phyloP scores from a whole-genome alignment of 2,113 vertebrate species.

The Clarias gariepinus region DNA sequence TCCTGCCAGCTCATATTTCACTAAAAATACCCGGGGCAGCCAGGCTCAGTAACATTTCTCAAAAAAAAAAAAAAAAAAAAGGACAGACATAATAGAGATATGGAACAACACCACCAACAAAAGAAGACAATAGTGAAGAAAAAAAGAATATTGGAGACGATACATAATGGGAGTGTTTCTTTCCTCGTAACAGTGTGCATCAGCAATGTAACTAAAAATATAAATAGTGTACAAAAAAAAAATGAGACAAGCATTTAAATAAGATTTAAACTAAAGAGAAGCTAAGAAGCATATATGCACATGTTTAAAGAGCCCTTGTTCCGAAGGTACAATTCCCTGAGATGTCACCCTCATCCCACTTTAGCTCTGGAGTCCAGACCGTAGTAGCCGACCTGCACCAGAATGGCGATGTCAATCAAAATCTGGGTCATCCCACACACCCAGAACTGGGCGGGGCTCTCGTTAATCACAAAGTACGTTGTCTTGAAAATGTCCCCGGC shows the following conservation, averaged over 20 bases:
- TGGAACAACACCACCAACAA: neutral
- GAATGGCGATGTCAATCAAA: slow-evolving; percentile 74
- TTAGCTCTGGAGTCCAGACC: slow-evolving; percentile 65
- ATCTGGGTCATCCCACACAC: slow-evolving; percentile 76
- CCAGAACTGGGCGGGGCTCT: slow-evolving; percentile 78
- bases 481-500: slow-evolving; percentile 81
- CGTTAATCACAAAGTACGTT: slow-evolving; percentile 75
- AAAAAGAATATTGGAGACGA: neutral
- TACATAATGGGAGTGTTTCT: neutral
- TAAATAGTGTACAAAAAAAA: slow-evolving; percentile 1
- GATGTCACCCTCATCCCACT: slow-evolving; percentile 56
- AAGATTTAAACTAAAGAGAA: neutral
- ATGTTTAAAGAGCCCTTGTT: slow-evolving; percentile 31
- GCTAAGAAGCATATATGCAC: neutral
- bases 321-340: neutral
- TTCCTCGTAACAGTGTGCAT: neutral
- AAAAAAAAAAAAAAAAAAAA: neutral
- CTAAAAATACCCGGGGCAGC: slow-evolving; percentile 19
- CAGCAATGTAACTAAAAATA: slow-evolving; percentile 21
- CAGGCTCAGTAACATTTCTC: slow-evolving; percentile 10
- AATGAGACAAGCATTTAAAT: slow-evolving; percentile 18
- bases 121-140: neutral
- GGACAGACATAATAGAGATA: neutral
- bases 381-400: slow-evolving; percentile 76
- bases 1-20: slow-evolving; percentile 26